phyloP scores from a whole-genome alignment of 2,113 vertebrate species.

The Channa argus region DNA sequence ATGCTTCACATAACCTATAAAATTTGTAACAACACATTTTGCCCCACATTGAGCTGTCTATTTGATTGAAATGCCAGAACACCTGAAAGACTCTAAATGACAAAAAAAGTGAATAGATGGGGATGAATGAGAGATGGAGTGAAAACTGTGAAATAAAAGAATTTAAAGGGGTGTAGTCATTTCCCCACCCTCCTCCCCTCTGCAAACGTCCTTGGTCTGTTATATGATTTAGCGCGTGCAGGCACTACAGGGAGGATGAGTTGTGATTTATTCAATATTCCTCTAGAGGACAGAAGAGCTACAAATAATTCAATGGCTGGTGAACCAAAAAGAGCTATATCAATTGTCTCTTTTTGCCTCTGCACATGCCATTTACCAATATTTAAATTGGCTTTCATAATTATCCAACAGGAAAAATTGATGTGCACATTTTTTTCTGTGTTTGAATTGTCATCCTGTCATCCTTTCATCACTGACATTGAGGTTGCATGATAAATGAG shows the following conservation, averaged over 20 bases:
- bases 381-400: background rate
- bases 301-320: conserved; percentile 14
- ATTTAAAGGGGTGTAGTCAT: background rate
- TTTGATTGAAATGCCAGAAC: background rate
- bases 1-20: background rate
- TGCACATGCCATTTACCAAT: conserved; percentile 6
- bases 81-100: background rate
- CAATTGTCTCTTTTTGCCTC: background rate
- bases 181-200: background rate
- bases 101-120: background rate
- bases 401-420: conserved; percentile 1
- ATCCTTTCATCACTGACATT: background rate
- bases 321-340: background rate
- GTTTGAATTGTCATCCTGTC: background rate
- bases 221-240: background rate
- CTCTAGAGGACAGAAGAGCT: conserved; percentile 68
- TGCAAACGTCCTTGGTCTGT: conserved; percentile 33
- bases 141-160: background rate
- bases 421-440: background rate
- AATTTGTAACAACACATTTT: background rate
- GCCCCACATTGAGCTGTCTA: background rate
- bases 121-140: background rate
- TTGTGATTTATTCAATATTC: conserved; percentile 31
- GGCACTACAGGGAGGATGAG: background rate
- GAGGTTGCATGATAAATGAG: conserved; percentile 4